Base-by-base conservation (phyloP, 2,888 invertebrate genomes). In the Chrysopilus asiliformis region DNA sequence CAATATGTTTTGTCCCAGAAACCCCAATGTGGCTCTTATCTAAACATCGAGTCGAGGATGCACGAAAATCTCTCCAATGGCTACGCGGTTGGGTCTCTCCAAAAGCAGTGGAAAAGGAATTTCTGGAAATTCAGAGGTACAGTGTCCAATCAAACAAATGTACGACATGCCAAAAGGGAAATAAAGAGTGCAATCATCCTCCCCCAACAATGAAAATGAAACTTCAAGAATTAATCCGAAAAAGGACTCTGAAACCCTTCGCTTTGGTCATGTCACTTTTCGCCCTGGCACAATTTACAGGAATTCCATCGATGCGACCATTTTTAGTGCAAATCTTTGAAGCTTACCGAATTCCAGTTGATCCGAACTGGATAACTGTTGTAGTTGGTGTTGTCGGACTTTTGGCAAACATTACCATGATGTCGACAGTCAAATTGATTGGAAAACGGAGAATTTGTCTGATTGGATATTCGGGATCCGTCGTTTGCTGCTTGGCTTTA, bases 21-120 rank as follows among this genome's bases (percentile, higher is more conserved):
- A 82, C 81, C 46, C 85, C 86, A 1, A 74, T 79, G 46, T 86
- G 85, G 85, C 62, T 85, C 32, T 71, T 83, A 33, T 70, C 76
- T 1, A 75, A 73, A 50, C 72, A 74, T 41, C 70, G 76, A 8
- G 53, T 70, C 15, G 65, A 69, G 3, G 80, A 81, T 17, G 81
- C 84, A 0, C 71, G 73, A 44, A 68, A 71, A 55, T 71, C 76
- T 20, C 63, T 85, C 12, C 77, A 79, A 47, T 85, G 84, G 83
- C 60, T 86, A 2, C 68, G 85, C 20, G 85, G 85, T 3, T 85
- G 84, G 84, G 76, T 76, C 0, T 64, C 65, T 0, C 60, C 76
- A 13, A 57, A 66, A 4, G 67, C 67, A 15, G 72, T 84, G 1
- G 72, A 75, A 50, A 49, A 58, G 8, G 63, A 64, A 46, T 61